A percentile compares a stretch with the other conserved stretches of the same genome.
These are phyloP conservation scores for Chelonia mydas DNA, from an alignment of 2,797 vertebrate genomes.

Conservation along the genomic window DNA sequence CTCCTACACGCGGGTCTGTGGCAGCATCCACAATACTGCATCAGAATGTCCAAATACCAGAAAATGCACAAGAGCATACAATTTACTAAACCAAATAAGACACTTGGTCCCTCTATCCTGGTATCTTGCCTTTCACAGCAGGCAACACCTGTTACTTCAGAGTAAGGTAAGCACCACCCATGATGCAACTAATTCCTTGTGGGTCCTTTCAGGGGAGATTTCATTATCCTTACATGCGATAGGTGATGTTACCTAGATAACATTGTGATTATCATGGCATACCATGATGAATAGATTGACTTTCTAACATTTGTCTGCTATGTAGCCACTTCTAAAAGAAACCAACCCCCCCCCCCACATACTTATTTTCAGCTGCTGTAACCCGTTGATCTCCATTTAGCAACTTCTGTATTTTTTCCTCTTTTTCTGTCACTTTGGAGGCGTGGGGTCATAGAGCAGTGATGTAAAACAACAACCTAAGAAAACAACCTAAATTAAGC, in stretches of 20 bases:
- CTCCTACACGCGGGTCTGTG: neutral
- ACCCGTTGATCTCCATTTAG: slow-evolving; percentile 60
- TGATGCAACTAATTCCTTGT: neutral
- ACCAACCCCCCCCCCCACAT: neutral
- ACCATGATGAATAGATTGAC: neutral
- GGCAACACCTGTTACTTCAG: neutral
- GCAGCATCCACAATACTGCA: neutral
- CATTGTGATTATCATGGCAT: neutral
- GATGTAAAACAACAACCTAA: slow-evolving; percentile 54
- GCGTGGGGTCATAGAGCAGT: neutral
- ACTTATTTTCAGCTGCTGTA: slow-evolving; percentile 64
- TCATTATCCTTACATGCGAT: neutral
- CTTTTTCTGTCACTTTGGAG: slow-evolving; percentile 44
- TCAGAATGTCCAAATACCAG: neutral
- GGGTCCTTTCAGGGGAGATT: neutral
- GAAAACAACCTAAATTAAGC: slow-evolving; percentile 69
- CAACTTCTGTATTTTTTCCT: slow-evolving; percentile 70
- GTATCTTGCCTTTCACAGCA: neutral
- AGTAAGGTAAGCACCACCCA: neutral
- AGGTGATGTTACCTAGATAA: neutral
- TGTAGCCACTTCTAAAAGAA: slow-evolving; percentile 35
- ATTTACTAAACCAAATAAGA: neutral
- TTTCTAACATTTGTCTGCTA: slow-evolving; percentile 1
- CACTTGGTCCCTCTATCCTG: fast-evolving
- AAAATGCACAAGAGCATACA: neutral